Base-by-base conservation (phyloP, 2,113 vertebrate species). In the Seriola aureovittata region DNA sequence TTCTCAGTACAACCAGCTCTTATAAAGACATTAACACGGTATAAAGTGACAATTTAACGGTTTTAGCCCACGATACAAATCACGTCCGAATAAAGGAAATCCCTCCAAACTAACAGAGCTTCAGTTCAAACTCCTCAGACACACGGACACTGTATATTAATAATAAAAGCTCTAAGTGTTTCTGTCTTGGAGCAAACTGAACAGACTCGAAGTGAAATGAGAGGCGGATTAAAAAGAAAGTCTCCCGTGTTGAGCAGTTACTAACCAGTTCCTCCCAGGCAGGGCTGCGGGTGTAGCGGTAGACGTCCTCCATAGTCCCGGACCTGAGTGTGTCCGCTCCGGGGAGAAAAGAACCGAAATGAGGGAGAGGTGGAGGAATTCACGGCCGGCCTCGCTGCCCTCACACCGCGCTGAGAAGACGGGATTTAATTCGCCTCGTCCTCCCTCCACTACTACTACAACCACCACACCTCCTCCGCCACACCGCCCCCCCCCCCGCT, bases 231-330 rank as follows among this genome's bases (percentile, higher is more conserved):
- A 48, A 36, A 36, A 42, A 34, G 34, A 42, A n/a, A 81, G 69
- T 77, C 38, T 55, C 40, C 70, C 42, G 57, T 85, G 58, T 59
- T 66, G 60, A 6, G 4, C 70, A 9, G 1, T 17, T 80, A 95
- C 95, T 92, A n/a, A 96, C 95, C 95, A 96, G 93, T 90, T 96
- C 95, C 88, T 96, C 95, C 97, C 97, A 97, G 87, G 93, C 96
- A 59, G 96, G 96, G 93, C 97, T 97, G 86, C 96, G 96, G 88
- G 88, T 92, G 90, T 96, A 96, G 70, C 91, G 94, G 88, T 89
- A 94, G 82, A 95, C 96, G 78, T 97, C 96, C 91, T 97, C 97
- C 96, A 97, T 97, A 80, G 82, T 94, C 87, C 88, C 85, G 74
- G 87, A 84, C 67, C 75, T 68, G 70, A 2, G 29, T 71, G 17